These are phyloP conservation scores for Chiloscyllium plagiosum DNA, from an alignment of 2,113 vertebrate genomes.

Conservation along the genomic window DNA sequence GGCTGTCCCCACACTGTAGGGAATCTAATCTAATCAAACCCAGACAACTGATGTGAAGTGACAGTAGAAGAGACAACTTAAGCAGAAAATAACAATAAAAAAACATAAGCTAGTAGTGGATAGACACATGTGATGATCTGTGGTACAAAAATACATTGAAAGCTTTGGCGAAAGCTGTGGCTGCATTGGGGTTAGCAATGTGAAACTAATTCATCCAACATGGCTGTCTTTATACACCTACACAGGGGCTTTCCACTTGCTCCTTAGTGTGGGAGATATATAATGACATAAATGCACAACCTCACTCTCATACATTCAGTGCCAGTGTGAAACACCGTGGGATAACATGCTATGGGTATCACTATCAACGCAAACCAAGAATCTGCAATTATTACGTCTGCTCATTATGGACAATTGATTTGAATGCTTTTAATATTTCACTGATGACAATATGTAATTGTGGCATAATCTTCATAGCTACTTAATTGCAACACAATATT, in stretches of 20 bases:
- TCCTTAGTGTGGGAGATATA: background rate
- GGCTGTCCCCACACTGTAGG: too few relatives aligned
- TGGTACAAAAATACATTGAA: background rate
- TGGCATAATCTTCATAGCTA: background rate
- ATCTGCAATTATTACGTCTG: background rate
- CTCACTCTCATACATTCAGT: background rate
- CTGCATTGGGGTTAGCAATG: background rate
- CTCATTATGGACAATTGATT: background rate
- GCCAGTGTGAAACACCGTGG: background rate
- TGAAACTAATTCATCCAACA: background rate
- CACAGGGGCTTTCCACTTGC: background rate
- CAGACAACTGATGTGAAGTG: background rate
- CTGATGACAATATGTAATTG: background rate
- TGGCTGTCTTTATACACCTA: background rate
- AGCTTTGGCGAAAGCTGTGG: background rate
- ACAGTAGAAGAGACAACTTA: background rate
- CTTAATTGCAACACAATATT: background rate
- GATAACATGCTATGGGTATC: background rate
- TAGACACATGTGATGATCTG: background rate
- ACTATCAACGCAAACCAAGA: background rate
- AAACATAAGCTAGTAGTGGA: background rate
- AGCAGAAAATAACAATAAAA: background rate
- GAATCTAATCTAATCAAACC: background rate
- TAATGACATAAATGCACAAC: background rate
- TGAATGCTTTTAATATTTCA: conserved; percentile 1